These are phyloP conservation scores for Conchocele bisecta DNA, from an alignment of 2,888 invertebrate species.

Conservation along the genomic window DNA sequence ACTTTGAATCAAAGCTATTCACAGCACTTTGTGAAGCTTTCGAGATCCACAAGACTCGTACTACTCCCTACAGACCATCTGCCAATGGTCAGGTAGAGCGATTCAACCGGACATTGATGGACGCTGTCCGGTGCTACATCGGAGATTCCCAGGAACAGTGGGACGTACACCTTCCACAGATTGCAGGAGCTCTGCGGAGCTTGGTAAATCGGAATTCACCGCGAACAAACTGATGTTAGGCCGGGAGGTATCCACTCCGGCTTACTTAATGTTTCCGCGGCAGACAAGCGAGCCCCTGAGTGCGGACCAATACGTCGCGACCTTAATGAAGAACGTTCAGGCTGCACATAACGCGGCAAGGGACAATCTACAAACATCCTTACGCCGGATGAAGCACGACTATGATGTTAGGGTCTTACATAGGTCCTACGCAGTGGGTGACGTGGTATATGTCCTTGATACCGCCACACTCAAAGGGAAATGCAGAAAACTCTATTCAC, in stretches of 20 bases:
- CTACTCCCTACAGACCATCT: conserved; percentile 26
- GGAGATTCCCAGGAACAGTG: conserved; percentile 13
- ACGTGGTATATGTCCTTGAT: conserved; percentile 20
- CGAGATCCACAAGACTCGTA: conserved; percentile 20
- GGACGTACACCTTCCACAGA: conserved; percentile 18
- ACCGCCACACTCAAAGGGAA: conserved; percentile 19
- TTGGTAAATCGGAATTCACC: conserved; percentile 29
- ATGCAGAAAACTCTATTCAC: conserved; percentile 27
- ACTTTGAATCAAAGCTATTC: conserved; percentile 23
- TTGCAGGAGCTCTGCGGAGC: conserved; percentile 19
- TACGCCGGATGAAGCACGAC: conserved; percentile 12
- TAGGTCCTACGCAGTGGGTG: conserved; percentile 5
- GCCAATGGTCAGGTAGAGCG: conserved; percentile 24
- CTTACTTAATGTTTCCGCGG: conserved; percentile 6
- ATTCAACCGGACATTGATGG: conserved; percentile 17
- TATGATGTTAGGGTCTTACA: conserved; percentile 16
- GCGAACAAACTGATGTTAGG: conserved; percentile 19
- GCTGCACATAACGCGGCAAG: conserved; percentile 17
- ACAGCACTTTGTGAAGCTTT: conserved; percentile 7
- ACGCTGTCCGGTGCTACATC: conserved; percentile 17
- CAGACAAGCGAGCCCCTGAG: background rate
- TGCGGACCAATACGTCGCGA: background rate
- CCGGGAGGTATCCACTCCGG: conserved; percentile 19
- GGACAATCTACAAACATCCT: background rate
- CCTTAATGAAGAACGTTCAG: background rate